Evolutionary conservation across 1,140 invertebrate genomes (phyloP).

Genomic region (Rhyzopertha dominica): DNA sequence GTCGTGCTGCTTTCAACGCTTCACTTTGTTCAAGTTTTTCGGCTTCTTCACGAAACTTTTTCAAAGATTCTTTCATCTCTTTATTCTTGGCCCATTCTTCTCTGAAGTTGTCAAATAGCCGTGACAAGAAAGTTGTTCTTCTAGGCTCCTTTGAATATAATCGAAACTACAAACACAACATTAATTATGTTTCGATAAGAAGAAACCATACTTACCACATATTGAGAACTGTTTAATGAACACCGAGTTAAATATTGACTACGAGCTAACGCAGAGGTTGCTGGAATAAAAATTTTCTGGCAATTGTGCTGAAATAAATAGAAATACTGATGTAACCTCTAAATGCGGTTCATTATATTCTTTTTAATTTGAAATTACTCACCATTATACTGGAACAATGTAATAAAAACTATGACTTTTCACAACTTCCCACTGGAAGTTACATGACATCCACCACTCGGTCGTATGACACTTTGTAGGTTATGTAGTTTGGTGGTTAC

Average conservation of each 20-base stretch:
- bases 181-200: neutral
- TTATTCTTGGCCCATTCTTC: conserved; percentile 95
- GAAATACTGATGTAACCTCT: too few species aligned
- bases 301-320: conserved; percentile 9
- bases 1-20: conserved; percentile 85
- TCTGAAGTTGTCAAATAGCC: conserved; percentile 88
- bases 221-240: neutral
- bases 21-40: conserved; percentile 98
- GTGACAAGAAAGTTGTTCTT: conserved; percentile 70
- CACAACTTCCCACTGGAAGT: too few species aligned
- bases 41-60: conserved; percentile 94
- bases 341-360: too few species aligned
- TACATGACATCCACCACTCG: too few species aligned
- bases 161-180: conserved; percentile 34
- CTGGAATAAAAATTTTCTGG: conserved; percentile 6
- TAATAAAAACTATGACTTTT: too few species aligned
- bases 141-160: conserved; percentile 49
- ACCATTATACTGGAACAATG: too few species aligned
- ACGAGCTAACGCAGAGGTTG: neutral
- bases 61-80: conserved; percentile 97
- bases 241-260: conserved; percentile 1
- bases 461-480: too few species aligned
- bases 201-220: conserved; percentile 3
- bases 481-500: too few species aligned
- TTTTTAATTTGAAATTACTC: too few species aligned